These are phyloP conservation scores for Chelonia mydas DNA, from an alignment of 2,797 vertebrate genomes.

Conservation along the genomic window DNA sequence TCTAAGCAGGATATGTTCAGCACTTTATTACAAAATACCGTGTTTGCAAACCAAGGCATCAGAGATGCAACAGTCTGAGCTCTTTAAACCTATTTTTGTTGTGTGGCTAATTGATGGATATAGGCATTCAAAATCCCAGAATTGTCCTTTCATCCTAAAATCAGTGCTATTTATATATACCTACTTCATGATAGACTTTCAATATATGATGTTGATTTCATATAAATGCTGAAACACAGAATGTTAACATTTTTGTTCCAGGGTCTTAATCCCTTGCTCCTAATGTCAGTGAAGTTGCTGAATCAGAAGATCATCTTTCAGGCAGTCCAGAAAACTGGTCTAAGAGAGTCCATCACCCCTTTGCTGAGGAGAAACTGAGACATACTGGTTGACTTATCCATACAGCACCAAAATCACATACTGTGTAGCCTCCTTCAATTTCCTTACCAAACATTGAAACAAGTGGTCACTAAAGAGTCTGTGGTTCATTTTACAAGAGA, in stretches of 20 bases:
- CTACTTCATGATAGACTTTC: neutral
- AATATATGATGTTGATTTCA: neutral
- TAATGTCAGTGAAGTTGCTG: neutral
- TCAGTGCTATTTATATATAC: neutral
- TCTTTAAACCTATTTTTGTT: neutral
- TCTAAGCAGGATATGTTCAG: neutral
- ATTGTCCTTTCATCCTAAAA: neutral
- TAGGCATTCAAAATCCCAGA: neutral
- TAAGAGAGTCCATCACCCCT: neutral
- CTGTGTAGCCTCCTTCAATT: accelerated
- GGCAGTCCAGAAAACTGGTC: neutral
- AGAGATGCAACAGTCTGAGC: neutral
- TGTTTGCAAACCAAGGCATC: neutral
- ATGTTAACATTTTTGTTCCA: neutral
- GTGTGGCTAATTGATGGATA: neutral
- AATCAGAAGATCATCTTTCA: neutral
- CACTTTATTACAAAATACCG: neutral
- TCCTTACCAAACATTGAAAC: neutral
- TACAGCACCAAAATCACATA: neutral
- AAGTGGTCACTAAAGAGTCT: neutral
- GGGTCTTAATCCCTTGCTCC: no score
- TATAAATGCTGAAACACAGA: neutral
- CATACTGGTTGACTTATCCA: neutral
- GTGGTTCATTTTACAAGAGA: slow-evolving; percentile 15
- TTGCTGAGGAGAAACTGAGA: neutral